These are phyloP conservation scores for Cremastinae sp. DNA, from an alignment of 2,888 invertebrate species.

Conservation along the genomic window DNA sequence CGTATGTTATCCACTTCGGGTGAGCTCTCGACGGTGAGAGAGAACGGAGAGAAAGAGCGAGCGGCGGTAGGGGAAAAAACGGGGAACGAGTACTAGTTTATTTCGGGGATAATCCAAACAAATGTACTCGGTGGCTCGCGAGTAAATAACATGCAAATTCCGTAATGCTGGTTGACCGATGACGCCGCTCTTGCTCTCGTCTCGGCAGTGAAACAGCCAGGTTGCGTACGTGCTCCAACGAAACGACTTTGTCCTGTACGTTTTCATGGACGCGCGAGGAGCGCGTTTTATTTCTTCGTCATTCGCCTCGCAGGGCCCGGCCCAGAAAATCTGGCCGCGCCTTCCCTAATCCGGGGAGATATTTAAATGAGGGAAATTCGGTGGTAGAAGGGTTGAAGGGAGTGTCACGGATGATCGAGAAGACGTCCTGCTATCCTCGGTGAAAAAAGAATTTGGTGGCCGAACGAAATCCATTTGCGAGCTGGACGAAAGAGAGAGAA, in stretches of 20 bases:
- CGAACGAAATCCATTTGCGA: constrained; percentile 14
- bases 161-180: constrained; percentile 81
- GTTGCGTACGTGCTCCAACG: constrained; percentile 71
- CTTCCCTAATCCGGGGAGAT: constrained; percentile 7
- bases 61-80: constrained; percentile 46
- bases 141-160: constrained; percentile 81
- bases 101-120: constrained; percentile 81
- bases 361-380: constrained; percentile 9
- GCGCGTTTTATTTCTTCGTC: constrained; percentile 23
- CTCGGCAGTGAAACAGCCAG: constrained; percentile 41
- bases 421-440: constrained; percentile 7
- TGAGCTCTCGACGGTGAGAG: constrained; percentile 37
- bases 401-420: constrained; percentile 7
- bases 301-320: background rate
- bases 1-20: constrained; percentile 28
- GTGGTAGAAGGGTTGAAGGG: background rate
- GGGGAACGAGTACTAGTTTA: constrained; percentile 75
- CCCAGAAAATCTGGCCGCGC: background rate
- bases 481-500: constrained; percentile 5
- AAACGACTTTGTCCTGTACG: constrained; percentile 44
- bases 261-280: constrained; percentile 6
- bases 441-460: background rate
- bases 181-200: constrained; percentile 72
- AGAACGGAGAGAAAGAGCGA: constrained; percentile 31
- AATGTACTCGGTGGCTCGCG: constrained; percentile 80